Evolutionary conservation across 2,888 invertebrate species (phyloP).

Genomic region (Scaptomyza caliginosa): DNA sequence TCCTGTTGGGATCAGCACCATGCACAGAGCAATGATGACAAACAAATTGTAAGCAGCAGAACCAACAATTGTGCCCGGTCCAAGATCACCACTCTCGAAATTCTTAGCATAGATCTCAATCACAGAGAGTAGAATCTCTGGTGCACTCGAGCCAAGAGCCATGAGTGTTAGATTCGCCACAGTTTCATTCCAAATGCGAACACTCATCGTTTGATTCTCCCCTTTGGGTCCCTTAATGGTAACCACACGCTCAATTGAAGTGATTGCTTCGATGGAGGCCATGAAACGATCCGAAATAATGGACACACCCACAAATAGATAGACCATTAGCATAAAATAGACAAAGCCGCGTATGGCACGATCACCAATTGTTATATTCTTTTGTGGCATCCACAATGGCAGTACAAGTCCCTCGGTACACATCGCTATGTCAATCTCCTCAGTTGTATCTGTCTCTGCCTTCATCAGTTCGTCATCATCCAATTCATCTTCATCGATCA

Average conservation of each 20-base stretch:
- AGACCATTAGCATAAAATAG: constrained; percentile 95
- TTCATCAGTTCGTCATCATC: background rate
- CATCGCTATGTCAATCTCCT: constrained; percentile 2
- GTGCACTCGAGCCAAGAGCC: constrained; percentile 99
- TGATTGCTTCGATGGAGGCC: constrained; percentile 99
- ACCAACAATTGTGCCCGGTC: constrained; percentile 99
- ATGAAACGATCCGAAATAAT: constrained; percentile 99
- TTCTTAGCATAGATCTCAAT: constrained; percentile 98
- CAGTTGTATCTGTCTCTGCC: background rate
- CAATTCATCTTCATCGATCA: background rate
- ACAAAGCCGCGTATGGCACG: constrained; percentile 93
- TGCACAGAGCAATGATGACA: constrained; percentile 98
- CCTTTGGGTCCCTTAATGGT: constrained; percentile 94
- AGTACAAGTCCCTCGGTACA: constrained; percentile 95
- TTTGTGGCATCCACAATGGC: constrained; percentile 94
- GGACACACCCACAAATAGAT: constrained; percentile 99
- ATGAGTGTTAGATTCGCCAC: constrained; percentile 99
- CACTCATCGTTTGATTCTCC: constrained; percentile 93
- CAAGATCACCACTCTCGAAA: constrained; percentile 97
- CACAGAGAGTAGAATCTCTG: constrained; percentile 98
- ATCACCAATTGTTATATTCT: constrained; percentile 90
- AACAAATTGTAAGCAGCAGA: constrained; percentile 99
- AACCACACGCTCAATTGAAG: constrained; percentile 98
- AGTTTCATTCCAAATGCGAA: constrained; percentile 99
- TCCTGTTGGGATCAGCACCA: constrained; percentile 94